phyloP scores from a whole-genome alignment of 2,113 vertebrate species.

The Sisor rabdophorus region DNA sequence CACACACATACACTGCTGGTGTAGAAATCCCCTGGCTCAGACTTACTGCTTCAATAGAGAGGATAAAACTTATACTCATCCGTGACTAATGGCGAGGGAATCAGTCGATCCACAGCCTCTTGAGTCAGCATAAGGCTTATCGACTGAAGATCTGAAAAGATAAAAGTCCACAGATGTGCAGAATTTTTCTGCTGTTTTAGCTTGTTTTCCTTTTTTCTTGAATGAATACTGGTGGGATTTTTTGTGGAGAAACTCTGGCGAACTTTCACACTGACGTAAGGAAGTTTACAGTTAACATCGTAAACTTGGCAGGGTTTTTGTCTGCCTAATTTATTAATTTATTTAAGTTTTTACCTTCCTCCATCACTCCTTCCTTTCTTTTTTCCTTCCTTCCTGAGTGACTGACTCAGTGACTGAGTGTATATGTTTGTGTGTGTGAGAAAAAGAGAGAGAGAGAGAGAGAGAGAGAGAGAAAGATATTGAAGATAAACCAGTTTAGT shows the following conservation, averaged over 20 bases:
- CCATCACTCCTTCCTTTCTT: not conserved
- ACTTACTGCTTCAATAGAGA: not conserved
- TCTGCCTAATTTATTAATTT: too few species aligned
- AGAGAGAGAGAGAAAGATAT: not conserved
- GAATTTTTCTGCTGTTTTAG: slow-evolving; percentile 8
- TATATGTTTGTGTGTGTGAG: not conserved
- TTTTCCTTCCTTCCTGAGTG: not conserved
- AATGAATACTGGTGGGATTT: not conserved
- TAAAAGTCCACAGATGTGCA: not conserved
- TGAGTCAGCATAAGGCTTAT: not conserved
- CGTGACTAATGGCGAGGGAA: not conserved
- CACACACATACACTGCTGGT: not conserved
- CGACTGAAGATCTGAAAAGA: not conserved
- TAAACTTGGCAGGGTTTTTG: too few species aligned
- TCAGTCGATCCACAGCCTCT: not conserved
- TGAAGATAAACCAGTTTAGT: not conserved
- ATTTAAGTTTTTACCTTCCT: not conserved
- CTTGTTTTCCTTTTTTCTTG: not conserved
- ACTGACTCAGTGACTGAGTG: not conserved
- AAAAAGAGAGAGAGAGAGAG: too few species aligned
- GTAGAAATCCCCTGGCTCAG: not conserved
- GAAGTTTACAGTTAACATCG: not conserved
- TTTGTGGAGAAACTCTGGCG: not conserved
- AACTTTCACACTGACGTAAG: not conserved
- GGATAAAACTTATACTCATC: not conserved